phyloP scores from a whole-genome alignment of 2,113 vertebrate genomes.

The Otolemur garnettii region DNA sequence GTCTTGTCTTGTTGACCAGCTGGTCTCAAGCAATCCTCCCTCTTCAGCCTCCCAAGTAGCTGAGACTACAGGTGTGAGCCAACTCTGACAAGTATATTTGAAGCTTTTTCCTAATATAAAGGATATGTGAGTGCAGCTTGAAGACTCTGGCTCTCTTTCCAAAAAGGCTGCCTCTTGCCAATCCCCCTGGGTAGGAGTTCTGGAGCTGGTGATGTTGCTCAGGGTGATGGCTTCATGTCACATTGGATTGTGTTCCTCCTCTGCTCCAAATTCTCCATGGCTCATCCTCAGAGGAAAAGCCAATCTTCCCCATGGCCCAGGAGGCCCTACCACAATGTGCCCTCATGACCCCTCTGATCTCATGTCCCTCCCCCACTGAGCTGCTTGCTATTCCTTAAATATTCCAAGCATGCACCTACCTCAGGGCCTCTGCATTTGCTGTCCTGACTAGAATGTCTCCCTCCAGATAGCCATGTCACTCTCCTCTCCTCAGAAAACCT shows the following conservation, averaged over 20 bases:
- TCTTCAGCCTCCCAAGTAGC: not conserved
- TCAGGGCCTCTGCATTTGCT: not conserved
- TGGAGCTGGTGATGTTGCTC: not conserved
- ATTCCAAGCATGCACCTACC: not conserved
- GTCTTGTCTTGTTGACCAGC: not conserved
- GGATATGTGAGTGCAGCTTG: slow-evolving; percentile 28
- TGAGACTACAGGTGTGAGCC: not conserved
- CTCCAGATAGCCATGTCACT: not conserved
- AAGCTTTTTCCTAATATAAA: slow-evolving; percentile 19
- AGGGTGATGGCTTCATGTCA: not conserved
- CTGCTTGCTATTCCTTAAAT: not conserved
- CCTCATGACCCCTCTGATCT: not conserved
- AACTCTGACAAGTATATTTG: not conserved
- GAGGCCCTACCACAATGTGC: not conserved
- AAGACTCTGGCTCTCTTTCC: not conserved
- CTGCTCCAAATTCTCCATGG: not conserved
- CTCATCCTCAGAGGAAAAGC: not conserved
- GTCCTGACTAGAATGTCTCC: not conserved
- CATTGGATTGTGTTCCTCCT: not conserved
- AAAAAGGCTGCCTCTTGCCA: slow-evolving; percentile 4
- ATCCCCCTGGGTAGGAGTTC: not conserved
- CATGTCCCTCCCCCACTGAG: not conserved
- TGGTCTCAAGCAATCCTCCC: not conserved
- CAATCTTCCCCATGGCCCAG: not conserved
- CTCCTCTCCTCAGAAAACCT: not conserved